Conservation (phyloP, 1,140 invertebrate genomes). For the Mamestra configurata region DNA sequence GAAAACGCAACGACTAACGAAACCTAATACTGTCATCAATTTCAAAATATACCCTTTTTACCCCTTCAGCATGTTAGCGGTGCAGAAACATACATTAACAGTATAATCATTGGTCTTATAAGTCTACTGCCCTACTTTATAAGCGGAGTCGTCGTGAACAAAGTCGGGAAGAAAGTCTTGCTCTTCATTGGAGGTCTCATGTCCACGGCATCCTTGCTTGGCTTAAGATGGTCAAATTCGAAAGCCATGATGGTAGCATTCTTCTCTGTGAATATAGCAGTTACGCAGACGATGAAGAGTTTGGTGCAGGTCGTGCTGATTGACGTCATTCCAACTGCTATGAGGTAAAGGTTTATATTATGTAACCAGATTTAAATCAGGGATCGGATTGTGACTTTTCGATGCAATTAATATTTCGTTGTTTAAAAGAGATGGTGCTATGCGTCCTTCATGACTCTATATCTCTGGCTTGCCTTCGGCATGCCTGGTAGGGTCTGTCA, state of each 20-base stretch:
- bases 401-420: no score
- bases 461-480: no score
- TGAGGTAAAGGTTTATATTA: conserved; percentile 70
- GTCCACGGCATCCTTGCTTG: conserved; percentile 46
- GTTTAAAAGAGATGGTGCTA: no score
- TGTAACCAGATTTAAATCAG: no score
- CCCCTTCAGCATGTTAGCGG: conserved; percentile 74
- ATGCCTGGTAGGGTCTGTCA: no score
- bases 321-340: conserved; percentile 84
- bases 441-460: no score
- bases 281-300: conserved; percentile 75
- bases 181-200: conserved; percentile 47
- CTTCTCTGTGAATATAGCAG: conserved; percentile 77
- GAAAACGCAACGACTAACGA: no score
- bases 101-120: conserved; percentile 73
- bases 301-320: conserved; percentile 77
- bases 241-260: conserved; percentile 65
- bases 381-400: no score
- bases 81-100: conserved; percentile 78
- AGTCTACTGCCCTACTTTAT: conserved; percentile 71
- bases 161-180: conserved; percentile 76
- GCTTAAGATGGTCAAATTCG: conserved; percentile 59
- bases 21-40: no score
- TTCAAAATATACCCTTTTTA: no score
- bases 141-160: conserved; percentile 73